Evolutionary conservation across 1,140 invertebrate species (phyloP).

Genomic region (Hylaeus volcanicus): DNA sequence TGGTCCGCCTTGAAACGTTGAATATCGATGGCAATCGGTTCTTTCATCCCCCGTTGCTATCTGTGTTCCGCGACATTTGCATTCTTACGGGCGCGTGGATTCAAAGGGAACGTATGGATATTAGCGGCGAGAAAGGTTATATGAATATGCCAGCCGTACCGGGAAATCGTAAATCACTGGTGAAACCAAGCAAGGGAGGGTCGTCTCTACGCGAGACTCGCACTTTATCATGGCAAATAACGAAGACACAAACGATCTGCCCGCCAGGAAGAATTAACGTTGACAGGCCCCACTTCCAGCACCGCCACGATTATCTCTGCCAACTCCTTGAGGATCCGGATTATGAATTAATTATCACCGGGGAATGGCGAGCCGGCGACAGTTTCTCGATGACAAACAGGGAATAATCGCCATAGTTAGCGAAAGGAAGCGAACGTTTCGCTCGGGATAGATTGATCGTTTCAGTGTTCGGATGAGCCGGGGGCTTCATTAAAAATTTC

Average conservation of each 20-base stretch:
- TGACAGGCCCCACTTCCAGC: conserved; percentile 36
- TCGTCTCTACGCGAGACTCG: conserved; percentile 36
- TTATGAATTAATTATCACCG: conserved; percentile 63
- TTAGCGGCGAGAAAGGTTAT: conserved; percentile 62
- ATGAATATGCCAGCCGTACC: conserved; percentile 62
- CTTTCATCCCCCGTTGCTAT: background rate
- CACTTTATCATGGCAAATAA: conserved; percentile 64
- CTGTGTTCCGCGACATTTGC: conserved; percentile 31
- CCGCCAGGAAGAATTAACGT: conserved; percentile 60
- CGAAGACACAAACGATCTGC: conserved; percentile 62
- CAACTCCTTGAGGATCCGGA: conserved; percentile 49
- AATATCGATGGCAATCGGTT: conserved; percentile 13
- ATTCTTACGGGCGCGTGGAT: conserved; percentile 45
- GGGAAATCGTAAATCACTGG: conserved; percentile 60
- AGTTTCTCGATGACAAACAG: conserved; percentile 54
- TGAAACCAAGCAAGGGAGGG: conserved; percentile 40
- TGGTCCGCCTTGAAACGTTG: background rate
- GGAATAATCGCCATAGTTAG: conserved; percentile 50
- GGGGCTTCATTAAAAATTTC: conserved; percentile 31
- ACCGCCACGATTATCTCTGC: conserved; percentile 38
- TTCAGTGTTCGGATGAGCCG: background rate
- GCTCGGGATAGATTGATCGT: conserved; percentile 53
- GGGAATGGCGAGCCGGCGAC: background rate
- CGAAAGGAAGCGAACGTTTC: conserved; percentile 11
- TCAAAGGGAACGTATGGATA: conserved; percentile 66